These are phyloP conservation scores for Steatocranus sp. DNA, from an alignment of 2,797 vertebrate species.

Conservation along the genomic window DNA sequence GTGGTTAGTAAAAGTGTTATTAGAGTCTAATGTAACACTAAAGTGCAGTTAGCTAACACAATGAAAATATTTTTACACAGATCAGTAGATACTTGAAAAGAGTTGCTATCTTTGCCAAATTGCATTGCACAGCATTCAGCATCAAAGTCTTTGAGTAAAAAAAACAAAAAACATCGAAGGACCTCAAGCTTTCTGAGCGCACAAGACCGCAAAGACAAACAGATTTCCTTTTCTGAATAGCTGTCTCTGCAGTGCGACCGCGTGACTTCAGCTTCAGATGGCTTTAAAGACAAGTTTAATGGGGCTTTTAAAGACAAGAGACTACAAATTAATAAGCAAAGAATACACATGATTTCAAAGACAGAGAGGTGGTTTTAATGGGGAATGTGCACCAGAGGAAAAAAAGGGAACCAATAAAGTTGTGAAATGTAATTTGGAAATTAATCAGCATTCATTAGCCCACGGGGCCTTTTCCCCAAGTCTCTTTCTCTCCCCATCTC, in stretches of 20 bases:
- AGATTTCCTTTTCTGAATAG: not conserved
- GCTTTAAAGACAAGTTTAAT: constrained; percentile 26
- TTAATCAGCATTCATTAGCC: constrained; percentile 76
- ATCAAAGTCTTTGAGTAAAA: not conserved
- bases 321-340: constrained; percentile 6
- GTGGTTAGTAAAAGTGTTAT: not conserved
- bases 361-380: constrained; percentile 7
- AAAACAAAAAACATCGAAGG: fast-evolving
- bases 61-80: too few relatives aligned
- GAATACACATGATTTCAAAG: constrained; percentile 2
- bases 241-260: not conserved
- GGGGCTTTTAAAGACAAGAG: constrained; percentile 25
- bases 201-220: not conserved
- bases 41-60: not conserved
- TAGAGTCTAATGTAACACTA: not conserved
- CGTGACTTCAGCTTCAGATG: not conserved
- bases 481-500: constrained; percentile 13
- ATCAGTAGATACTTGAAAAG: not conserved
- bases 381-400: not conserved
- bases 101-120: not conserved
- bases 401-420: constrained; percentile 44
- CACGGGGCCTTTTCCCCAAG: constrained; percentile 37
- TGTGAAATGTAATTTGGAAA: constrained; percentile 68
- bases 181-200: not conserved
- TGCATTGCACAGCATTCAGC: not conserved